Evolutionary conservation across 2,888 invertebrate genomes (phyloP), one percentile per base, ranked within the genome.

Genomic region (Suillia variegata): DNA sequence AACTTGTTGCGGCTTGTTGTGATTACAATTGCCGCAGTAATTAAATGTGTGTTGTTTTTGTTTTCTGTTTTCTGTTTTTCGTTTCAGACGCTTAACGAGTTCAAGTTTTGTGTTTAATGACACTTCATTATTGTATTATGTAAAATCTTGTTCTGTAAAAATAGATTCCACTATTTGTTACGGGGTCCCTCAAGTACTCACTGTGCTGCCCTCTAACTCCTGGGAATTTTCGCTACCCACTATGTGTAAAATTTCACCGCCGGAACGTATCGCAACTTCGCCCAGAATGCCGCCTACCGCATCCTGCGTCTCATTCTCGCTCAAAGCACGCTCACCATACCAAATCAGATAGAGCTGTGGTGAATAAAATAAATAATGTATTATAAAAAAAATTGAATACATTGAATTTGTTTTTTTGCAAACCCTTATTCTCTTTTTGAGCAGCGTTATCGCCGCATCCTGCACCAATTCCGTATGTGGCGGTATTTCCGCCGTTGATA

Each of bases 401-500:
- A 26, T 45, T 17, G 18, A 42, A 52, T 21, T 15, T 10, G 1
- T 21, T 26, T 57, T n/a, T 5, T 22, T 26, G 70, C 79, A 68
- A 63, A 84, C 85, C 68, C 81, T 78, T 64, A 85, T 83, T 65
- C 84, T 75, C 68, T 84, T 85, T 62, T 80, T 79, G 2, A 80
- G 70, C 59, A 84, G 58, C 59, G 80, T 81, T 62, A 82, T 82
- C 15, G 82, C 79, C 17, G 84, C 82, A 67, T 82, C 78, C 60
- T 82, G 81, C 18, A 83, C 82, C 45, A 84, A 72, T 67, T 83
- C 81, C 10, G 82, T 82, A 67, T 88, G 88, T 1, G 83, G 84
- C 31, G 86, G 83, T 18, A 84, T 84, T 33, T 83, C 80, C 59
- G 87, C 86, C 0, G 87, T 86, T 60, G 88, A 84, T 47, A 89